Evolutionary conservation across 2,888 invertebrate genomes (phyloP).

Genomic region (Eupithecia subfuscata): DNA sequence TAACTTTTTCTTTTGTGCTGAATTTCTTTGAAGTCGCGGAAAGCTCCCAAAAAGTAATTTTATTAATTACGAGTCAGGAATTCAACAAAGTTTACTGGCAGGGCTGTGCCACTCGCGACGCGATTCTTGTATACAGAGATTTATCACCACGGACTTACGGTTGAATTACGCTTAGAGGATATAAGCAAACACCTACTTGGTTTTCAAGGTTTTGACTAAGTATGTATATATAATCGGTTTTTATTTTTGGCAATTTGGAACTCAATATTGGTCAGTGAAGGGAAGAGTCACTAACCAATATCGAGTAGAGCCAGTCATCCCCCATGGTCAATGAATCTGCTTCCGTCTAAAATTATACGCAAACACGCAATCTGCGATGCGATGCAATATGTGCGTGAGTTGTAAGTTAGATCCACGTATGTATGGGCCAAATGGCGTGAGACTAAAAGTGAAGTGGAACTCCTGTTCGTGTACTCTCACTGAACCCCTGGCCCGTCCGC

Average conservation of each 20-base stretch:
- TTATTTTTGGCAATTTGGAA: too few species aligned
- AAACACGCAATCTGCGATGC: background rate
- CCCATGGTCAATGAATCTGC: background rate
- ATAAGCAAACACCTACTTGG: background rate
- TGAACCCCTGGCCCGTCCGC: background rate
- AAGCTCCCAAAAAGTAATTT: conserved; percentile 84
- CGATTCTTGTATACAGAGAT: conserved; percentile 9
- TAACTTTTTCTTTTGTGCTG: conserved; percentile 83
- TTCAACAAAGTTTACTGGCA: conserved; percentile 75
- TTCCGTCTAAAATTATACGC: background rate
- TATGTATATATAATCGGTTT: conserved; percentile 21
- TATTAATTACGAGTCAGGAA: conserved; percentile 84
- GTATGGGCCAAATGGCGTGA: background rate
- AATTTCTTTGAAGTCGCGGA: conserved; percentile 83
- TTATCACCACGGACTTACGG: background rate
- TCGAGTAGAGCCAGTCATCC: too few species aligned
- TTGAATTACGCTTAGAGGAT: background rate
- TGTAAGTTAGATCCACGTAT: background rate
- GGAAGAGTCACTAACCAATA: background rate
- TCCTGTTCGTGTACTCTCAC: conserved; percentile 17
- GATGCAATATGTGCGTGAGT: background rate
- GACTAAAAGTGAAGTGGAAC: background rate
- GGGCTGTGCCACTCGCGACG: conserved; percentile 11
- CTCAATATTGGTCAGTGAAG: background rate
- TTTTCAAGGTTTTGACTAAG: conserved; percentile 51